Evolutionary conservation across 2,888 invertebrate genomes (phyloP).

Genomic region (Erebia aethiops): DNA sequence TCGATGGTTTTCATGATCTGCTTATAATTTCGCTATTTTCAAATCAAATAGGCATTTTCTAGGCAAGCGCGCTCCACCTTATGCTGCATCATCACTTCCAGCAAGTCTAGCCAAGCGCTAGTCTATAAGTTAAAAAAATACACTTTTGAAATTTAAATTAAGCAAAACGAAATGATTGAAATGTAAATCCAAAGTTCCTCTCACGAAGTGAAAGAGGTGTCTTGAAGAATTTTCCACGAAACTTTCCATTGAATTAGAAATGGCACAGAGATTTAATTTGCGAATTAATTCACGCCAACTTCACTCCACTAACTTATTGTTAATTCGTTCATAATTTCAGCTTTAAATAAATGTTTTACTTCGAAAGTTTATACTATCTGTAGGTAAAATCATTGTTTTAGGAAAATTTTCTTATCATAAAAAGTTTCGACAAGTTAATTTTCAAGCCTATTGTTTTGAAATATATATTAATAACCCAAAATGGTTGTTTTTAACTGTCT

Average conservation of each 20-base stretch:
- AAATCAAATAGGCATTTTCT: too few species aligned
- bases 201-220: slow-evolving; percentile 9
- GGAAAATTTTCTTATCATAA: not conserved
- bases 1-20: too few species aligned
- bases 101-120: too few species aligned
- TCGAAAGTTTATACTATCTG: not conserved
- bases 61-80: too few species aligned
- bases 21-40: too few species aligned
- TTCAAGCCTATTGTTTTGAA: not conserved
- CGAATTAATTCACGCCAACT: slow-evolving; percentile 14
- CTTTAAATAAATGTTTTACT: slow-evolving; percentile 16
- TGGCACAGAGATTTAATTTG: slow-evolving; percentile 4
- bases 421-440: not conserved
- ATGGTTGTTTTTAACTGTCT: not conserved
- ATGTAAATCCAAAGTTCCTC: slow-evolving; percentile 2
- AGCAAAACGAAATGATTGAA: not conserved
- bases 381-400: slow-evolving; percentile 9
- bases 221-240: slow-evolving; percentile 17
- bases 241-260: slow-evolving; percentile 20
- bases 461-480: too few species aligned
- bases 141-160: not conserved
- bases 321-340: slow-evolving; percentile 16
- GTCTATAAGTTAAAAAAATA: too few species aligned
- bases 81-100: too few species aligned
- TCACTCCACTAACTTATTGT: slow-evolving; percentile 4